Base-by-base conservation (phyloP, 1,140 invertebrate genomes). In the Drosophila ogumai region DNA sequence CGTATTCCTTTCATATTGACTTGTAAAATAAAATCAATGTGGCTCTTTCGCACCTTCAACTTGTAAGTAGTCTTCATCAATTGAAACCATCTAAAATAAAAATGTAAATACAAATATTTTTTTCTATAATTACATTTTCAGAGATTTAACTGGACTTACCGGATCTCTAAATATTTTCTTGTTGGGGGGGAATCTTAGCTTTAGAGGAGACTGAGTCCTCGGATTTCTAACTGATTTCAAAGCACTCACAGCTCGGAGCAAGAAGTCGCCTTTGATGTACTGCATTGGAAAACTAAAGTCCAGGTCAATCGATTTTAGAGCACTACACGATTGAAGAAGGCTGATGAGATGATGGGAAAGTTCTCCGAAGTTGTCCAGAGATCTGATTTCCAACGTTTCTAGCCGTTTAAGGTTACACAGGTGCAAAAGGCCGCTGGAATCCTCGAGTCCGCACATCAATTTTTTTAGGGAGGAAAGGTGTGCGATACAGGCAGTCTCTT, bases 401-500 rank as follows among this genome's bases (percentile, higher is more conserved):
- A 60, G 58, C 0, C 1, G 2, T 1, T 10, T 17, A 5, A 60
- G 58, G 6, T 17, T 49, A 3, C 6, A n/a, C 15, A 60, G 12
- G 6, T 17, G 3, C 6, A 10, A 25, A 9, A 60, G 22, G 10
- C 43, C 17, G 13, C 5, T 49, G 2, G 31, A 19, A 25, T 36
- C 15, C 6, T 17, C 10, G 15, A 60, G 10, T 34, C 44, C 58
- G 8, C 58, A 60, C 31, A 31, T 60, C 4, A 60, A 32, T 13
- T 3, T 36, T 49, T 8, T 60, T 10, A 59, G 15, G 4, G 40
- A 59, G 31, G 40, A 12, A 15, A 59, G 32, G 13, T 59, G 5
- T 3, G 41, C 17, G 3, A 59, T 46, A 3, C 40, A 3, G 17
- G 19, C 5, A 0, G 15, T 31, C 15, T 49, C 58, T 17, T 50